Conservation (phyloP, 2,113 vertebrate genomes). For the Ardeotis arabs region DNA sequence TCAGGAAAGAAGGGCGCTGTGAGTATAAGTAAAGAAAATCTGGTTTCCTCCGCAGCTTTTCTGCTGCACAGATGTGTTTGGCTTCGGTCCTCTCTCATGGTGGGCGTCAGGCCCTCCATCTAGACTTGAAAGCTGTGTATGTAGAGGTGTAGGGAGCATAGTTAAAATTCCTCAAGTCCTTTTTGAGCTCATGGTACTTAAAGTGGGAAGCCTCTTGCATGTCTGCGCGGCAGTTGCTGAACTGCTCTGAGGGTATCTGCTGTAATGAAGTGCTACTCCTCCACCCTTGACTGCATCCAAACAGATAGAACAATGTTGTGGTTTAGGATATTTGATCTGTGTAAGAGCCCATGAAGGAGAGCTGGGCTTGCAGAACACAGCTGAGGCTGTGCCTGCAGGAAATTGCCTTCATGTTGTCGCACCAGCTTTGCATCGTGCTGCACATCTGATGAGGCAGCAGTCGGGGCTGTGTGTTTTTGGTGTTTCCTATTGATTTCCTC, state of each 20-base stretch:
- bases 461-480: slow-evolving; percentile 13
- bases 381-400: background rate
- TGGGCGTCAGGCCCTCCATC: background rate
- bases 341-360: background rate
- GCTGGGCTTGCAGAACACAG: background rate
- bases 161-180: background rate
- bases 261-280: background rate
- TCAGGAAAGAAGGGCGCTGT: background rate
- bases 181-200: background rate
- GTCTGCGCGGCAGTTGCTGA: background rate
- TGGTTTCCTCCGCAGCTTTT: background rate
- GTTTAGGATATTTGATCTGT: background rate
- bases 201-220: background rate
- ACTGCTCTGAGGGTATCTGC: background rate
- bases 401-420: background rate
- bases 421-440: background rate
- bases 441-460: slow-evolving; percentile 30
- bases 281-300: background rate
- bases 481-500: slow-evolving; percentile 58
- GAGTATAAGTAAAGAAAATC: background rate
- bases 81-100: background rate
- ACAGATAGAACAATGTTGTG: background rate
- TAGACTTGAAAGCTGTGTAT: background rate
- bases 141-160: background rate
- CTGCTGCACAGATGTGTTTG: background rate